A percentile compares a stretch with the other conserved stretches of the same genome.
phyloP scores from a whole-genome alignment of 2,797 vertebrate genomes.

The Urocyon cinereoargenteus region DNA sequence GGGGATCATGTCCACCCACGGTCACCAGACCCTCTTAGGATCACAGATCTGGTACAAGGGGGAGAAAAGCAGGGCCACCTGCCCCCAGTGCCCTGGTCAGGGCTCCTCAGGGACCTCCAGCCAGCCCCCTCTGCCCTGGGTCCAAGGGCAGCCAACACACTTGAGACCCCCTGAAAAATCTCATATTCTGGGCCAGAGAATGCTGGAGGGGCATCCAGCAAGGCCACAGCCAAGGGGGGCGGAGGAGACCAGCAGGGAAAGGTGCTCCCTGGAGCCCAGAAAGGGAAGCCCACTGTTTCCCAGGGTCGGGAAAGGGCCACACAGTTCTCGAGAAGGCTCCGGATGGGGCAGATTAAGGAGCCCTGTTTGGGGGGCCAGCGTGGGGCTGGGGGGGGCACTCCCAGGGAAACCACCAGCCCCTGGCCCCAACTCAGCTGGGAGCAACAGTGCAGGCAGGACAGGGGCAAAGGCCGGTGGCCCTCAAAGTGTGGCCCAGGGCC shows the following conservation, averaged over 20 bases:
- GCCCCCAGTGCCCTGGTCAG: neutral
- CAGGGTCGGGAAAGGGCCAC: neutral
- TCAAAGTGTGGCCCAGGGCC: neutral
- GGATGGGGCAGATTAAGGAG: neutral
- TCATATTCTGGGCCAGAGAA: neutral
- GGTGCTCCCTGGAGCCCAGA: accelerated
- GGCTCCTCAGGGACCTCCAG: neutral
- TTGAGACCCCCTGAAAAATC: neutral
- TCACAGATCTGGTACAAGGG: neutral
- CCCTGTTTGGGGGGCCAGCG: too few species aligned
- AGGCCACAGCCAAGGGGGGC: neutral
- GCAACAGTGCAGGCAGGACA: neutral
- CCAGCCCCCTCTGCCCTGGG: neutral
- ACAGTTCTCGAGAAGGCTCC: neutral
- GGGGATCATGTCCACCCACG: neutral
- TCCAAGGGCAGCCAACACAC: neutral
- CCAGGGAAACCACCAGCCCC: neutral
- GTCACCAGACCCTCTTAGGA: neutral
- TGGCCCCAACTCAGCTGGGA: neutral
- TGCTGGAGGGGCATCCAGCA: neutral
- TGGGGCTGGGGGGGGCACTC: neutral
- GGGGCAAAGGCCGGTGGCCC: neutral
- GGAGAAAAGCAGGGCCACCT: neutral
- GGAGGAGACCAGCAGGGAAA: neutral
- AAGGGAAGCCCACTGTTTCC: neutral